These are phyloP conservation scores for Parasteatoda lunata DNA, from an alignment of 2,888 invertebrate species.

Conservation along the genomic window DNA sequence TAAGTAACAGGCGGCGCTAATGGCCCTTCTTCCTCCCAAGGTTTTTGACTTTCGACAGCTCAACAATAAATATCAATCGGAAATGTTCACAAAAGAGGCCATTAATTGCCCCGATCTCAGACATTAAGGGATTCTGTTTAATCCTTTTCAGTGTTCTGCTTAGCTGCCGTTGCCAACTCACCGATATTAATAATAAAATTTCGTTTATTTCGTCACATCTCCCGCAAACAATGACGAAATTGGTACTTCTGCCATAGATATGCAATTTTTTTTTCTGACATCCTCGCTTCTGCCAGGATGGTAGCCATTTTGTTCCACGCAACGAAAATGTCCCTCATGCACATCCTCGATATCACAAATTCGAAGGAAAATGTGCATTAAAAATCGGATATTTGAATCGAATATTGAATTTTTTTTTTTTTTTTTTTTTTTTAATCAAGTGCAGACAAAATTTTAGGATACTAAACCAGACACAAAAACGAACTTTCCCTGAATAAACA, in stretches of 20 bases:
- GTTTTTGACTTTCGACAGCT: slow-evolving; percentile 34
- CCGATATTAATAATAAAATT: slow-evolving; percentile 39
- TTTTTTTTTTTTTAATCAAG: too few species aligned
- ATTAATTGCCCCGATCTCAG: slow-evolving; percentile 32
- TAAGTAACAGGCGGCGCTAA: slow-evolving; percentile 40
- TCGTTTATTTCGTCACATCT: slow-evolving; percentile 2
- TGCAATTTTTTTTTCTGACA: slow-evolving; percentile 33
- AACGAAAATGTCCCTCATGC: too few species aligned
- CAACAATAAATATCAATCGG: slow-evolving; percentile 41
- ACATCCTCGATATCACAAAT: too few species aligned
- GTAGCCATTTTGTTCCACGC: neutral
- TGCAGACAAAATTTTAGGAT: too few species aligned
- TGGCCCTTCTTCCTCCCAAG: slow-evolving; percentile 20
- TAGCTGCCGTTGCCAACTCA: neutral
- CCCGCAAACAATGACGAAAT: neutral
- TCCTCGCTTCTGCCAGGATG: slow-evolving; percentile 31
- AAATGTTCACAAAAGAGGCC: slow-evolving; percentile 39
- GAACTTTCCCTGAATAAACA: too few species aligned
- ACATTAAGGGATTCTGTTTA: slow-evolving; percentile 47
- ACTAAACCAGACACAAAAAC: too few species aligned
- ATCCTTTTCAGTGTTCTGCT: slow-evolving; percentile 22
- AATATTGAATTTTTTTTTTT: too few species aligned
- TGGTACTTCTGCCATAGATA: slow-evolving; percentile 44
- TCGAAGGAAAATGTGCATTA: too few species aligned
- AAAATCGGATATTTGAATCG: too few species aligned